phyloP scores from a whole-genome alignment of 2,888 invertebrate genomes.

The Drosophila eohydei region DNA sequence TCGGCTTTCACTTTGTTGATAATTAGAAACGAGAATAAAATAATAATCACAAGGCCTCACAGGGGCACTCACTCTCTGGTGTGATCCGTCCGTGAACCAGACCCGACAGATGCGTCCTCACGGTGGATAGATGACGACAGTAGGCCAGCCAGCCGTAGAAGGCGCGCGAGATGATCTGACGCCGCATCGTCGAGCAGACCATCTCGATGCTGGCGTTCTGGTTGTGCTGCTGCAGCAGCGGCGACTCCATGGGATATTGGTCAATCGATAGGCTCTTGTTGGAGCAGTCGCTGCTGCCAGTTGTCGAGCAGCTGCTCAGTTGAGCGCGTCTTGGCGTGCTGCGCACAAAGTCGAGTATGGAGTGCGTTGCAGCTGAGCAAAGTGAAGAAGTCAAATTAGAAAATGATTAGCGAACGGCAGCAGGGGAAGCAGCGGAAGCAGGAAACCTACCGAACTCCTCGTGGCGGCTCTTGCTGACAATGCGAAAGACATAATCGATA shows the following conservation, averaged over 20 bases:
- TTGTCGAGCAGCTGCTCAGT: conserved; percentile 89
- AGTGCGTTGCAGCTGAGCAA: conserved; percentile 88
- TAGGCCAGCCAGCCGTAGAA: conserved; percentile 99
- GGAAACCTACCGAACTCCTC: conserved; percentile 88
- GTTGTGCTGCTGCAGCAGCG: conserved; percentile 80
- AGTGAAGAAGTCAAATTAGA: neutral
- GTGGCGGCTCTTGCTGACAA: conserved; percentile 91
- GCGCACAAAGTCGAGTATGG: conserved; percentile 87
- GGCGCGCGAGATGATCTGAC: conserved; percentile 97
- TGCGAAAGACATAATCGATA: conserved; percentile 95
- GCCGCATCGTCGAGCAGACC: conserved; percentile 97
- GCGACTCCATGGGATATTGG: conserved; percentile 82
- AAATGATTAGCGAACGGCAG: neutral
- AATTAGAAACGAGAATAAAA: neutral
- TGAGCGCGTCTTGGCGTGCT: conserved; percentile 85
- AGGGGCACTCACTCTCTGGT: conserved; percentile 86
- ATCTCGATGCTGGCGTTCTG: conserved; percentile 89
- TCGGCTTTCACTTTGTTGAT: conserved; percentile 86
- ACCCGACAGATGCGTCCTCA: conserved; percentile 95
- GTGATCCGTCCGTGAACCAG: conserved; percentile 92
- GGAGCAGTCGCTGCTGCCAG: conserved; percentile 88
- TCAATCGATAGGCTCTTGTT: conserved; percentile 86
- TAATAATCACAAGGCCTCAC: neutral
- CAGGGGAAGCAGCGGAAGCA: neutral
- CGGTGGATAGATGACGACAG: conserved; percentile 95